Conservation (phyloP, 1,140 invertebrate species). For the Drosophila mauritiana region DNA sequence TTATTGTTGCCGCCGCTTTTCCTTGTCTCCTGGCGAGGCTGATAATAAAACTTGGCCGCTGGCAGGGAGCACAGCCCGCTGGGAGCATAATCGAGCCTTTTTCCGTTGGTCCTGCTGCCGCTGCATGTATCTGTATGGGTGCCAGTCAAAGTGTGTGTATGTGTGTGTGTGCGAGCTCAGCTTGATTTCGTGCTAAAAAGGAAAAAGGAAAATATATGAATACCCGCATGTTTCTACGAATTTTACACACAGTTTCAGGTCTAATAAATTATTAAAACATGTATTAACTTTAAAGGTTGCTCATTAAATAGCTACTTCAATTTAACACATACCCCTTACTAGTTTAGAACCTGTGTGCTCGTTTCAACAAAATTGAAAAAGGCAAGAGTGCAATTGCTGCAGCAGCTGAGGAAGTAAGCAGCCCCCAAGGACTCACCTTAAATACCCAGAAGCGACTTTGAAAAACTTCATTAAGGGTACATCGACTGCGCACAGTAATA, state of each 20-base stretch:
- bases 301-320: background rate
- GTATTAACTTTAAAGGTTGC: background rate
- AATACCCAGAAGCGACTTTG: background rate
- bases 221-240: background rate
- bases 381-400: slow-evolving; percentile 10
- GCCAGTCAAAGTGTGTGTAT: slow-evolving; percentile 20
- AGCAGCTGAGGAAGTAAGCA: background rate
- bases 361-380: slow-evolving; percentile 22
- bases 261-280: slow-evolving; percentile 6
- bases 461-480: slow-evolving; percentile 7
- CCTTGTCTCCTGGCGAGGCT: slow-evolving; percentile 54
- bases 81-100: slow-evolving; percentile 77
- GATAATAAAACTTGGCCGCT: slow-evolving; percentile 78
- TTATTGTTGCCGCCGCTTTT: slow-evolving; percentile 44
- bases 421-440: background rate
- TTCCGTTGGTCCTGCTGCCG: slow-evolving; percentile 53
- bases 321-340: background rate
- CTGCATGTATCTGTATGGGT: slow-evolving; percentile 16
- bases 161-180: slow-evolving; percentile 33
- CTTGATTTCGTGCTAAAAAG: slow-evolving; percentile 32
- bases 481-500: slow-evolving; percentile 6
- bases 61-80: slow-evolving; percentile 65
- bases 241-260: slow-evolving; percentile 5
- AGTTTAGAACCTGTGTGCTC: background rate
- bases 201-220: slow-evolving; percentile 6